Evolutionary conservation across 2,797 vertebrate genomes (phyloP), one percentile per base, ranked within the genome.

Genomic region (Lepilemur ruficaudatus): DNA sequence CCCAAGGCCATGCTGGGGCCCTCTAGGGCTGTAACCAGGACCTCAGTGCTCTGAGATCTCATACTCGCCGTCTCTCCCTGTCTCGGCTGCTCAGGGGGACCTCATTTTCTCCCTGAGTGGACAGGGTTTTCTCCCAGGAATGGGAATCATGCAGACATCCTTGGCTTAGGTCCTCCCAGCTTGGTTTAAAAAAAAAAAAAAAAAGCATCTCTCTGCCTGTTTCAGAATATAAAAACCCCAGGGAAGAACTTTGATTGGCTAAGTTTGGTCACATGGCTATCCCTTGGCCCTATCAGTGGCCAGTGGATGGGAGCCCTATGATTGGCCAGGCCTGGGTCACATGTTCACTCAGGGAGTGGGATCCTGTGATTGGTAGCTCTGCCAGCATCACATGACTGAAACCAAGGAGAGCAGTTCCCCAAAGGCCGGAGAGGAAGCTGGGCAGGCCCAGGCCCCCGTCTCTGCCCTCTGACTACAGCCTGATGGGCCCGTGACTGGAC

Each of bases 51-150:
- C 35, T 10, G 59, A 30, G 2, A 10, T 15, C 30, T n/a, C 41
- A n/a, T 14, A 5, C 20, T n/a, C 3, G 0, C 28, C 35, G 0
- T 10, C 28, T 35, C 7, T 65, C 25, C 38, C 7, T 9, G 25
- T 38, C 18, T 17, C 35, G 55, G 23, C 55, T 70, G 18, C 41
- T 61, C 3, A 3, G 70, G 25, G 35, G 48, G 14, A 7, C 15
- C 73, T 48, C n/a, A 41, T 32, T 67, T 67, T 35, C 81, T 84
- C 23, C 46, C 25, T 48, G 46, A 28, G 81, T 35, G 32, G 63
- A 35, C n/a, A 52, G 81, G 22, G 25, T 35, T 52, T 52, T 72
- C 61, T 69, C 88, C 30, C 63, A 57, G 88, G 18, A 12, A 28
- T 17, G 30, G 20, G 61, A 11, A n/a, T 5, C 32, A 57, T 4